A percentile compares a stretch with the other conserved stretches of the same genome.
These are phyloP conservation scores for Philypnodon macrostomus DNA, from an alignment of 2,797 vertebrate species.

Conservation along the genomic window DNA sequence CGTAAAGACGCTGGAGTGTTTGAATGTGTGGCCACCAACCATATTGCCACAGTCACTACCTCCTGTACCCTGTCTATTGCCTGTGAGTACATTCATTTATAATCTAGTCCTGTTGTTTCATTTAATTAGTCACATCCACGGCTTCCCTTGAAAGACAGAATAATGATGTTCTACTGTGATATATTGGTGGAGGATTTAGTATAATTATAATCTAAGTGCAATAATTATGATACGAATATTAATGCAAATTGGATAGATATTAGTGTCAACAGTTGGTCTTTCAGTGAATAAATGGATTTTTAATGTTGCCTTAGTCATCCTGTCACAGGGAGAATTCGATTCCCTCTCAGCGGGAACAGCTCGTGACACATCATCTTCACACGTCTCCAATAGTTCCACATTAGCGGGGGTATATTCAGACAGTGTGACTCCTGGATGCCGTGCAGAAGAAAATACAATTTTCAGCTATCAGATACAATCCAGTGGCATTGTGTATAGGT, in stretches of 20 bases:
- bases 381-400: conserved; percentile 15
- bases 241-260: conserved; percentile 40
- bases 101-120: neutral
- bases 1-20: conserved; percentile 87
- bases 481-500: conserved; percentile 11
- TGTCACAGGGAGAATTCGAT: conserved; percentile 17
- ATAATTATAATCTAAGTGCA: conserved; percentile 48
- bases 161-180: conserved; percentile 38
- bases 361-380: conserved; percentile 7
- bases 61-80: conserved; percentile 89
- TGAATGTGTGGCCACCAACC: conserved; percentile 87
- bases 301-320: conserved; percentile 17
- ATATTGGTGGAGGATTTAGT: conserved; percentile 23
- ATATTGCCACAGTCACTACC: conserved; percentile 84
- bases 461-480: conserved; percentile 19
- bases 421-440: neutral
- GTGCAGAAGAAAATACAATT: conserved; percentile 18
- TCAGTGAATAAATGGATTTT: conserved; percentile 34
- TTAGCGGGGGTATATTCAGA: neutral
- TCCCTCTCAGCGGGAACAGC: conserved; percentile 9
- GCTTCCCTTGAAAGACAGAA: conserved; percentile 28
- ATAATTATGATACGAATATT: conserved; percentile 35
- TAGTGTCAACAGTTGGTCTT: conserved; percentile 28
- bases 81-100: conserved; percentile 74
- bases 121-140: too few relatives aligned